Evolutionary conservation across 2,113 vertebrate genomes (phyloP).

Genomic region (Setophaga petechia): DNA sequence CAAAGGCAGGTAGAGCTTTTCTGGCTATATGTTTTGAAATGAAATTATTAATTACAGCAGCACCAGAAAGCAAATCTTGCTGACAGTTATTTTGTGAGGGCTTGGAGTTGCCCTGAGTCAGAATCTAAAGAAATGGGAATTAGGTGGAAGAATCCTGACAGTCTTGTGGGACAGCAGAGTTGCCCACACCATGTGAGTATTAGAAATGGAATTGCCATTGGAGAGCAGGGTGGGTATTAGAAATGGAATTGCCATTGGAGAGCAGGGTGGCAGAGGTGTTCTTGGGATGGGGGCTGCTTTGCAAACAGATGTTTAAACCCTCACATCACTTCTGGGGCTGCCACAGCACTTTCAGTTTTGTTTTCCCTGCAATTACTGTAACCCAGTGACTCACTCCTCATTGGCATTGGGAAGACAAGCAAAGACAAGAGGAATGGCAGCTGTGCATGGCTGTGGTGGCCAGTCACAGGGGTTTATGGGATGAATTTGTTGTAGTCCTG

Average conservation of each 20-base stretch:
- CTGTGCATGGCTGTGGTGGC: not conserved
- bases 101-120: not conserved
- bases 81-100: not conserved
- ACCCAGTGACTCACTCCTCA: not conserved
- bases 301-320: not conserved
- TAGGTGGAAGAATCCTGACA: not conserved
- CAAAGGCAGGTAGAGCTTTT: not conserved
- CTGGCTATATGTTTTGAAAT: not conserved
- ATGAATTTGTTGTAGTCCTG: not conserved
- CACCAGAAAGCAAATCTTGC: not conserved
- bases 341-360: not conserved
- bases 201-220: not conserved
- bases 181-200: not conserved
- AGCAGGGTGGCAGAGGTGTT: not conserved
- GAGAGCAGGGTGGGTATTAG: not conserved
- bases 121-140: not conserved
- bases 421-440: not conserved
- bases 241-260: not conserved
- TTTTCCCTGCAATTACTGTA: not conserved
- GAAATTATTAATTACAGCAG: not conserved
- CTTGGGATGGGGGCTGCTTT: not conserved
- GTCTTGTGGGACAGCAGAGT: not conserved
- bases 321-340: rapidly evolving
- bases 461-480: not conserved
- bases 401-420: not conserved